Percentiles rank a stretch among this genome's conserved stretches.
Conservation (phyloP, 2,888 invertebrate species). For the Ophioninae sp. region DNA sequence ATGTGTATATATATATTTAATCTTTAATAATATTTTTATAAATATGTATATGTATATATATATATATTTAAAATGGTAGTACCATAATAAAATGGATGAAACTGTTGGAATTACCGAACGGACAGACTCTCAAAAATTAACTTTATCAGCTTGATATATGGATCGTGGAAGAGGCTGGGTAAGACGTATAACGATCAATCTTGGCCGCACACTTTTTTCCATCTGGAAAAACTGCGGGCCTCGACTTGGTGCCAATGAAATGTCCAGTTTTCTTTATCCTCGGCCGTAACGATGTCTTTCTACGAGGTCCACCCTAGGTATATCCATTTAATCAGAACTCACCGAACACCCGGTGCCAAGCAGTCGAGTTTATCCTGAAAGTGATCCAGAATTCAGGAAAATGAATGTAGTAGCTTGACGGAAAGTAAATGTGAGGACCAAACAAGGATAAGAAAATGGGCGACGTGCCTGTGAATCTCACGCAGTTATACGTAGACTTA, state of each 20-base stretch:
- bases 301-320: slow-evolving; percentile 9
- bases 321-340: slow-evolving; percentile 53
- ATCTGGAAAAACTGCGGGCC: background rate
- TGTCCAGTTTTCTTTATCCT: slow-evolving; percentile 36
- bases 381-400: background rate
- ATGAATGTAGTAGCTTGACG: slow-evolving; percentile 2
- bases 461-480: background rate
- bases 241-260: slow-evolving; percentile 48
- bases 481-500: background rate
- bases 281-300: background rate
- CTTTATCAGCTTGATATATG: background rate
- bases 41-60: no score
- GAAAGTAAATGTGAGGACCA: background rate
- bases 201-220: background rate
- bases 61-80: no score
- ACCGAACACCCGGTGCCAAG: slow-evolving; percentile 14
- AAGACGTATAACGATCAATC: slow-evolving; percentile 5
- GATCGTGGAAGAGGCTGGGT: background rate
- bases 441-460: slow-evolving; percentile 17
- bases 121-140: background rate
- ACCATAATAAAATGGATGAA: background rate
- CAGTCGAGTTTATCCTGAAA: background rate
- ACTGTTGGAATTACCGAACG: background rate
- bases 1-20: no score
- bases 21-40: no score